These are phyloP conservation scores for Andrena camellia DNA, from an alignment of 2,888 invertebrate species.

Conservation along the genomic window DNA sequence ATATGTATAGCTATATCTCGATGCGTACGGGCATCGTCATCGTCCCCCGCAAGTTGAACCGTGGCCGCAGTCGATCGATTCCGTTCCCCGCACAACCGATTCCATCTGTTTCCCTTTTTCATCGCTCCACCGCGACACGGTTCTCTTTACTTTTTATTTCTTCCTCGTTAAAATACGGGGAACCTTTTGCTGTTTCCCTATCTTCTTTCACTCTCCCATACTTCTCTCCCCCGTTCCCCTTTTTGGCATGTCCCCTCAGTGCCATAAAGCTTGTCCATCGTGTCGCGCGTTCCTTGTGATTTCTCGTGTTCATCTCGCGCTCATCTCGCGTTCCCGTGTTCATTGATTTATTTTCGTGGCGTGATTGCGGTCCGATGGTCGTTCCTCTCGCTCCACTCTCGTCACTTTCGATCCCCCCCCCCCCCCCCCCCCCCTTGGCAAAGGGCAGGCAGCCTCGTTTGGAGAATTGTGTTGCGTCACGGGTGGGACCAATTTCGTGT, in stretches of 20 bases:
- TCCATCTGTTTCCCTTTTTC: constrained; percentile 16
- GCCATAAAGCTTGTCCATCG: constrained; percentile 41
- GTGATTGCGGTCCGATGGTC: constrained; percentile 46
- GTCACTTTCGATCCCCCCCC: constrained; percentile 17
- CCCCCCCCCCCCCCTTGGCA: too few species aligned
- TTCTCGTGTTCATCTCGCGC: constrained; percentile 35
- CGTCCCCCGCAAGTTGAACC: not conserved
- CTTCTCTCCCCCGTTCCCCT: not conserved
- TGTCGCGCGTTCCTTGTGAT: constrained; percentile 31
- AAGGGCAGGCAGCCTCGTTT: too few species aligned
- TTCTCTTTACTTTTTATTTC: not conserved
- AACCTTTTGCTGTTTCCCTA: not conserved
- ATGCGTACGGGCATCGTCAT: constrained; percentile 1
- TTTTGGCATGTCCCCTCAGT: constrained; percentile 26
- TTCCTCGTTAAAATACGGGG: constrained; percentile 10
- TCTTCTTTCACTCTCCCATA: not conserved
- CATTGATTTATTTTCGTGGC: constrained; percentile 59
- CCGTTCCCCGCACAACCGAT: constrained; percentile 13
- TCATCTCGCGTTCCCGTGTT: constrained; percentile 33
- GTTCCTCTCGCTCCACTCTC: constrained; percentile 45
- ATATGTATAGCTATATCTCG: constrained; percentile 26
- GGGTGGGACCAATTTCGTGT: constrained; percentile 62
- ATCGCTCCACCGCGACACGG: constrained; percentile 14
- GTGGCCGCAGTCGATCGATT: constrained; percentile 33
- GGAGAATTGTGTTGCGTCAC: constrained; percentile 20